These are phyloP conservation scores for Lepilemur septentrionalis DNA, from an alignment of 2,797 vertebrate species.

Conservation along the genomic window DNA sequence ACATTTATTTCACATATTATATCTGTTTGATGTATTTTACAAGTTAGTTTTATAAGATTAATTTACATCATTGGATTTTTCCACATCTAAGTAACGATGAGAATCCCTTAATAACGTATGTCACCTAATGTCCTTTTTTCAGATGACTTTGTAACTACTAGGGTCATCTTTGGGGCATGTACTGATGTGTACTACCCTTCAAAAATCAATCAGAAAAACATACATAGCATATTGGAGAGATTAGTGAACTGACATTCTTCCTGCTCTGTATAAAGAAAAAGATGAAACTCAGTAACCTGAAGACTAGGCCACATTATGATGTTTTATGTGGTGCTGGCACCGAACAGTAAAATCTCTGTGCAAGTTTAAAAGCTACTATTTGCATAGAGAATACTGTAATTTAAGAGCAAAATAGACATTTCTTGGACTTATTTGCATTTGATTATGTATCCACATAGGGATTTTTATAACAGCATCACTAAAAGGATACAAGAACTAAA, in stretches of 20 bases:
- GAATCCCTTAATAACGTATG: background rate
- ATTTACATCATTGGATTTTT: background rate
- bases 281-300: background rate
- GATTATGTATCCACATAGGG: background rate
- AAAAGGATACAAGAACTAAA: background rate
- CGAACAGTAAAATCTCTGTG: slow-evolving; percentile 14
- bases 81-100: background rate
- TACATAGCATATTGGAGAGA: background rate
- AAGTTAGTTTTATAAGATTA: background rate
- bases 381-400: slow-evolving; percentile 41
- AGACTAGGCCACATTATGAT: background rate
- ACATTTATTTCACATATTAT: background rate
- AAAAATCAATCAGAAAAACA: background rate
- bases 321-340: background rate
- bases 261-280: background rate
- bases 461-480: slow-evolving; percentile 44
- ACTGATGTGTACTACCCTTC: background rate
- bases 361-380: slow-evolving; percentile 42
- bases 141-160: background rate
- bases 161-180: background rate
- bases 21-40: background rate
- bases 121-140: background rate
- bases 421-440: slow-evolving; percentile 53
- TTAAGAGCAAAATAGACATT: slow-evolving; percentile 46
- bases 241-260: background rate